Evolutionary conservation across 2,888 invertebrate genomes (phyloP), one percentile per base, ranked within the genome.

Genomic region (Thyatira batis): DNA sequence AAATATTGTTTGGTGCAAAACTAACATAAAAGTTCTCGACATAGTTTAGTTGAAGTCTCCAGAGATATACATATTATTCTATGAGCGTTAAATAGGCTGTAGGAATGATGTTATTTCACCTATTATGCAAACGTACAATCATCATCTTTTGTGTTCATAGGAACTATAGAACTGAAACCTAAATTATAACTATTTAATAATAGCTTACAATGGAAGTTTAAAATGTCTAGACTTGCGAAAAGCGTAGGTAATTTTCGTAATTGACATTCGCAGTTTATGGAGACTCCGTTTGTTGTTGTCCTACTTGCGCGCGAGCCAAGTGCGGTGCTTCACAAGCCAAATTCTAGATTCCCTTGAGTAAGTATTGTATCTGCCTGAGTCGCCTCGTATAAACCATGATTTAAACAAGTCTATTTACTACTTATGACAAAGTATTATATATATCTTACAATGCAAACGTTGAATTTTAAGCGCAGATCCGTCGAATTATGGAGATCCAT

Each of bases 251-350:
- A 73, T 66, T 73, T 69, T 77, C 77, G 71, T 65, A 80, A 80
- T 84, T 79, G 84, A 81, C 80, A 76, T 70, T 67, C 62, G 68
- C 73, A 73, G 70, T 82, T 80, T 81, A 81, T 78, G 67, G 70
- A 62, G 65, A 61, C 65, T 71, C 71, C 71, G 78, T 76, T 76
- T 82, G 80, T 82, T 82, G 84, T 80, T 85, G 82, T 76, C 80
- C 84, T 76, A 87, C 84, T 88, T 87, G 85, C 70, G 58, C 63
- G 53, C 54, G 76, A 67, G 88, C 89, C 88, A 89, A 89, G 73
- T 68, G 62, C 57, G 58, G 61, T 49, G 49, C 64, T 61, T 54
- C 57, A 56, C 53, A 55, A 73, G 76, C 79, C 75, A 80, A 79
- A 73, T 71, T 71, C 63, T 62, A 70, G 69, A 76, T 71, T 71